Conservation (phyloP, 2,113 vertebrate genomes). For the Hydrochoerus hydrochaeris region DNA sequence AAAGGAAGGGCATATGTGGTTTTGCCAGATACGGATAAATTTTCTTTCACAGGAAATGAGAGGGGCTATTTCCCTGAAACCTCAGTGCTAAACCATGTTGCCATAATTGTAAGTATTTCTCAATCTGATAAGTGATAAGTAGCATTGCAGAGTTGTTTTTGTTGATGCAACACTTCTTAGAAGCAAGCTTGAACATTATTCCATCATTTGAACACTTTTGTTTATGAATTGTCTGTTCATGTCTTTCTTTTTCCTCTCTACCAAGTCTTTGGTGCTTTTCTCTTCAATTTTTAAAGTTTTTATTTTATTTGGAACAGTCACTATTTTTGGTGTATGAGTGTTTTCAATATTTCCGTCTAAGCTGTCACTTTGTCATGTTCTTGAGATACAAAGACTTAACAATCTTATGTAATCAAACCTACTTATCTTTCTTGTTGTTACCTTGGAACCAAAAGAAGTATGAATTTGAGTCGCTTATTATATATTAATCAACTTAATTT, state of each 20-base stretch:
- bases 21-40: neutral
- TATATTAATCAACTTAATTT: conserved; percentile 10
- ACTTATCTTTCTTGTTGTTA: conserved; percentile 22
- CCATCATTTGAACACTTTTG: neutral
- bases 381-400: neutral
- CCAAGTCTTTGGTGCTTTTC: neutral
- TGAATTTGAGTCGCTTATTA: neutral
- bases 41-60: neutral
- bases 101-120: neutral
- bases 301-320: neutral
- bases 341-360: neutral
- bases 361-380: neutral
- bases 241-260: neutral
- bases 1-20: neutral
- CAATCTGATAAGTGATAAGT: neutral
- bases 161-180: neutral
- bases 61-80: neutral
- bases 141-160: neutral
- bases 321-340: neutral
- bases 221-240: neutral
- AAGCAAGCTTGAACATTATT: neutral
- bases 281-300: neutral
- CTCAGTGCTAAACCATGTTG: neutral
- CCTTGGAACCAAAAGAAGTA: neutral
- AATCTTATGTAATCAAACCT: neutral